These are phyloP conservation scores for Azorinus chamasolen DNA, from an alignment of 2,888 invertebrate species.

Conservation along the genomic window DNA sequence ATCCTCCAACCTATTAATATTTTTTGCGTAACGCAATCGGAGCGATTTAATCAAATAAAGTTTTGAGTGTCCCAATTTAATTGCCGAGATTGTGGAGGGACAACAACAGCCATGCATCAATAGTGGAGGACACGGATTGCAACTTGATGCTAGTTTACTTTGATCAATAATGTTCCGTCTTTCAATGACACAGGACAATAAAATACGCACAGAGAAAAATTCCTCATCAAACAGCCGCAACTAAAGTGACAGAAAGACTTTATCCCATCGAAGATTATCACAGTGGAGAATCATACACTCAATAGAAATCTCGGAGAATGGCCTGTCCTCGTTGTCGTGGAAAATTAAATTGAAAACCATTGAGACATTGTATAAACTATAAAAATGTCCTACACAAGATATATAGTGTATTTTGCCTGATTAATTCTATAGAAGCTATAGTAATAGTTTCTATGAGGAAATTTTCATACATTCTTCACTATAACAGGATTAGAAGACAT, in stretches of 20 bases:
- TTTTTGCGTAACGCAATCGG: constrained; percentile 28
- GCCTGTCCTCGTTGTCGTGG: constrained; percentile 47
- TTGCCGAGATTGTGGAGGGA: constrained; percentile 54
- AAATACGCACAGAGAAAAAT: constrained; percentile 6
- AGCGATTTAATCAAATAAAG: constrained; percentile 62
- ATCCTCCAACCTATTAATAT: constrained; percentile 32
- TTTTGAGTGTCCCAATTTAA: constrained; percentile 65
- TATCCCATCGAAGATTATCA: constrained; percentile 18
- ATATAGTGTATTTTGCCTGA: constrained; percentile 47
- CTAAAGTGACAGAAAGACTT: too few species aligned
- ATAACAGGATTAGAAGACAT: too few species aligned
- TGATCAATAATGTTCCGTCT: constrained; percentile 43
- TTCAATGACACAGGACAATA: constrained; percentile 56
- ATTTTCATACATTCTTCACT: too few species aligned
- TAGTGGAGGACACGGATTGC: constrained; percentile 52
- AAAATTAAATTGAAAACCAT: constrained; percentile 58
- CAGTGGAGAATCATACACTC: constrained; percentile 19
- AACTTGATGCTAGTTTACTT: constrained; percentile 48
- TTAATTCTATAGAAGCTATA: constrained; percentile 60
- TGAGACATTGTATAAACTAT: constrained; percentile 54
- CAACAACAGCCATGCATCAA: constrained; percentile 59
- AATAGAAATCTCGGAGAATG: constrained; percentile 27
- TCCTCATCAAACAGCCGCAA: too few species aligned
- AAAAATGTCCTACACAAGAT: constrained; percentile 57
- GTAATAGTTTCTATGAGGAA: constrained; percentile 24